Evolutionary conservation across 2,113 vertebrate species (phyloP).

Genomic region (Callospermophilus lateralis): DNA sequence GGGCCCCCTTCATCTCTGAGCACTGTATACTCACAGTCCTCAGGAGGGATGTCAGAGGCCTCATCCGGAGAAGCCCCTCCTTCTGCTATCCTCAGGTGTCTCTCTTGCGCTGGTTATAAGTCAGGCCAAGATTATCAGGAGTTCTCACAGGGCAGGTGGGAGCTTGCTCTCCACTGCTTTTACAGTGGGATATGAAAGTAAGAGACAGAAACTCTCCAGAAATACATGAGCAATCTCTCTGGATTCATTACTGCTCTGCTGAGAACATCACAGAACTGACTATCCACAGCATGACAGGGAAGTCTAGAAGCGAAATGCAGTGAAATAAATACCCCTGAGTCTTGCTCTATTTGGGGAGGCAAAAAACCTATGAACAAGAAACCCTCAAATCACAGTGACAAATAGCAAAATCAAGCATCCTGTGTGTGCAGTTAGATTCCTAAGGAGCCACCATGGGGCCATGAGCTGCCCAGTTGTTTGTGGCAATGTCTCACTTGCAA

Average conservation of each 20-base stretch:
- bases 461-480: too few species aligned
- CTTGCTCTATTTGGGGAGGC: too few species aligned
- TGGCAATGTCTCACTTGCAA: background rate
- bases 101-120: accelerated
- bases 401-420: accelerated
- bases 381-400: accelerated
- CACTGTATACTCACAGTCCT: accelerated
- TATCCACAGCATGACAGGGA: too few species aligned
- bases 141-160: background rate
- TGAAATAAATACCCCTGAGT: too few species aligned
- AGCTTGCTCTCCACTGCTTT: background rate
- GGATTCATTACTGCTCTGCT: too few species aligned
- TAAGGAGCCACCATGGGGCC: accelerated
- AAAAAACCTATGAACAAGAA: background rate
- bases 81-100: too few species aligned
- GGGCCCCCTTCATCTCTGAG: too few species aligned
- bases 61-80: too few species aligned
- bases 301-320: too few species aligned
- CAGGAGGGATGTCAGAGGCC: background rate
- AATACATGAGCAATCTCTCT: too few species aligned
- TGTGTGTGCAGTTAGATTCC: background rate
- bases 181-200: background rate
- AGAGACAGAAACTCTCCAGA: too few species aligned
- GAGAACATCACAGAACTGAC: too few species aligned
- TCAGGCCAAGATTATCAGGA: background rate